phyloP scores from a whole-genome alignment of 2,113 vertebrate species.

The Xenopus laevis region DNA sequence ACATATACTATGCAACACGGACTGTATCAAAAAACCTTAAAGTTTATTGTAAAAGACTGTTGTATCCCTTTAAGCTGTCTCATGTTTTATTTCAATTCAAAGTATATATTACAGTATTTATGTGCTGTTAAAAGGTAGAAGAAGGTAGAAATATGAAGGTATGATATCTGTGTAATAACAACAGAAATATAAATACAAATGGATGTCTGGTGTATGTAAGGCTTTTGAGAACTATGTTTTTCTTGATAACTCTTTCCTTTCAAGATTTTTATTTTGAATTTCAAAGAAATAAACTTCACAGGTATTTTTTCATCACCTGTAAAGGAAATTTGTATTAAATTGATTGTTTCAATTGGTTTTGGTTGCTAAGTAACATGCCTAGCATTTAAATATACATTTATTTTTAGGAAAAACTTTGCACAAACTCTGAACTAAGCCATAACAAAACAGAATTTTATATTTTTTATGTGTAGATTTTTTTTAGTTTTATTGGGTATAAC shows the following conservation, averaged over 20 bases:
- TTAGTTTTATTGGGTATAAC: no score
- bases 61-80: no score
- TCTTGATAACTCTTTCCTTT: not conserved
- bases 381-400: not conserved
- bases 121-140: not conserved
- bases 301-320: not conserved
- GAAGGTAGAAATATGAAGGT: not conserved
- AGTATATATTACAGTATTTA: not conserved
- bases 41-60: no score
- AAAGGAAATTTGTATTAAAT: not conserved
- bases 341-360: not conserved
- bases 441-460: no score
- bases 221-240: no score
- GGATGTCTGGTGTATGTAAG: not conserved
- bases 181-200: no score
- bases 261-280: constrained; percentile 13
- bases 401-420: not conserved
- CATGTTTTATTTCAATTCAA: no score
- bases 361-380: not conserved
- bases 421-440: no score
- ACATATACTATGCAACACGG: no score
- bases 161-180: no score
- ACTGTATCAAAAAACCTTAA: no score
- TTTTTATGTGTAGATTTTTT: no score
- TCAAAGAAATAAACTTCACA: not conserved